Base-by-base conservation (phyloP, 2,888 invertebrate species). In the Netelia virgata region DNA sequence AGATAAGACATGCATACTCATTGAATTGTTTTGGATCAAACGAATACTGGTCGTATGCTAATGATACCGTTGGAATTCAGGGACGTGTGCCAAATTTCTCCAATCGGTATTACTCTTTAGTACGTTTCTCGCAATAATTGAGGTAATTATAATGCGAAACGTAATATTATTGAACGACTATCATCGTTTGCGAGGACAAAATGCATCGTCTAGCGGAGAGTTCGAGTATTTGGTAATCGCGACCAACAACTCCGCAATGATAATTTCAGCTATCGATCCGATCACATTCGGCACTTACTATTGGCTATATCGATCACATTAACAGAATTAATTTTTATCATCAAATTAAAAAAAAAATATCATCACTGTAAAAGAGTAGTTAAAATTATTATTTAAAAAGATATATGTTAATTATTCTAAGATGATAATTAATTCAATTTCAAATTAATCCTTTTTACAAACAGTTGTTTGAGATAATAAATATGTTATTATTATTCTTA, bases 111-210 rank as follows among this genome's bases (percentile, higher is more conserved):
- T 59, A 50, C 57, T 50, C 64, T 66, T 23, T 36, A 14, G n/a
- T 14, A 36, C 63, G 53, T 61, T 76, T 74, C 70, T 57, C 20
- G 50, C 50, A 18, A 78, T 84, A 84, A 84, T 81, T 55, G 64
- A 28, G 69, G 50, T 41, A 41, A 74, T 84, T 84, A 43, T 61
- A 16, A 81, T 81, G 73, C 84, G 50, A 84, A 81, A 66, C 69
- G 74, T n/a, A 64, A 10, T 20, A 64, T 80, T 80, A 18, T 53
- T 1, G 3, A 68, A 50, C 36, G 43, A 57, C 57, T 59, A 81
- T 36, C 47, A 36, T 77, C 69, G 9, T 36, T 41, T 59, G n/a
- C 14, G 50, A 20, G 41, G 77, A 64, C 55, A 59, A 64, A 77
- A 41, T 69, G 47, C 18, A 23, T 63, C 55, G 14, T 81, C 73